Conservation (phyloP, 2,797 vertebrate genomes). For the Myotis daubentonii region DNA sequence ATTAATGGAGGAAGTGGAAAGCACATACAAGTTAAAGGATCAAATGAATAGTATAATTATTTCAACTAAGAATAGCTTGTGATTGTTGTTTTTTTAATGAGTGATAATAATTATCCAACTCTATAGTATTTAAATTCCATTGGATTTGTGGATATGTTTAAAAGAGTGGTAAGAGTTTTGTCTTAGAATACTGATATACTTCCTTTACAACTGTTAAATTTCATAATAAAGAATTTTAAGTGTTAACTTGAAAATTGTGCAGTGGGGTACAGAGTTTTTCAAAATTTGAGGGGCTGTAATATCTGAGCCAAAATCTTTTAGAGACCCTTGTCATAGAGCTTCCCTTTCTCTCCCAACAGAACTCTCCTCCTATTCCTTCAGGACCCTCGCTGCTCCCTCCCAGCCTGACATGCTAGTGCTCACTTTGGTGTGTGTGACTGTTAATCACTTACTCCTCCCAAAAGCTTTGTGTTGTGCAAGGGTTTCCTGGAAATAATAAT, state of each 20-base stretch:
- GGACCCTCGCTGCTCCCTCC: not conserved
- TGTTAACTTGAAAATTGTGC: constrained; percentile 15
- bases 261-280: not conserved
- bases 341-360: not conserved
- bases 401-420: not conserved
- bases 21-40: not conserved
- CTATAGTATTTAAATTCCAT: not conserved
- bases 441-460: not conserved
- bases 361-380: not conserved
- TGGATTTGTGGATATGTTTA: not conserved
- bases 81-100: not conserved
- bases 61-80: not conserved
- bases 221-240: constrained; percentile 28
- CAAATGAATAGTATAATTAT: not conserved
- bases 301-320: not conserved
- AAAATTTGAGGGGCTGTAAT: not conserved
- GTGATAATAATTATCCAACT: not conserved
- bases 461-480: not conserved
- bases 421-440: not conserved
- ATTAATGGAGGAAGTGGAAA: not conserved
- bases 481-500: constrained; percentile 17
- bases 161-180: not conserved
- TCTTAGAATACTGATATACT: constrained; percentile 36
- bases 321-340: not conserved
- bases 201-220: not conserved